These are phyloP conservation scores for Rachycentron canadum DNA, from an alignment of 2,797 vertebrate species.

Conservation along the genomic window DNA sequence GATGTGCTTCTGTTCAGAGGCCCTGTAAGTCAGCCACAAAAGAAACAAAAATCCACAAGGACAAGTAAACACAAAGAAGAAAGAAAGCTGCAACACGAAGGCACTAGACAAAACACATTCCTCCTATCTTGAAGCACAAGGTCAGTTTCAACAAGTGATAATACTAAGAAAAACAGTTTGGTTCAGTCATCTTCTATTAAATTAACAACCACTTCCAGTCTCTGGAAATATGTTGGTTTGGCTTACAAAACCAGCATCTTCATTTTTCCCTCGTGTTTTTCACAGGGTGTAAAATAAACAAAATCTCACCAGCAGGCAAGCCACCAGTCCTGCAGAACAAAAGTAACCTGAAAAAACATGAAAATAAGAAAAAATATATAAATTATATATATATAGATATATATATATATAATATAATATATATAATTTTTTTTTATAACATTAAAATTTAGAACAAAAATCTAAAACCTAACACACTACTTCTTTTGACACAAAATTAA, in stretches of 20 bases:
- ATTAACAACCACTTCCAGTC: conserved; percentile 58
- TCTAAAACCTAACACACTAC: too few species aligned
- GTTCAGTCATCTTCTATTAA: conserved; percentile 51
- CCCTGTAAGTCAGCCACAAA: conserved; percentile 79
- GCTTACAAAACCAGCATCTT: conserved; percentile 23
- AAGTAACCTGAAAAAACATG: conserved; percentile 83
- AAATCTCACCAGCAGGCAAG: conserved; percentile 91
- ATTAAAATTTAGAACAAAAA: too few species aligned
- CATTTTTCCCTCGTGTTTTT: conserved; percentile 8
- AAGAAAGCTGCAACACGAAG: conserved; percentile 53
- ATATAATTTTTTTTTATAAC: neutral
- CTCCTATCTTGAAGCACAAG: conserved; percentile 64
- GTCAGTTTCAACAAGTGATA: conserved; percentile 69
- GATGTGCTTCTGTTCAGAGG: conserved; percentile 80
- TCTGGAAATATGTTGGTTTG: conserved; percentile 32
- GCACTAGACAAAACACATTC: conserved; percentile 63
- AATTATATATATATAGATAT: too few species aligned
- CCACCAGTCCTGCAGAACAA: conserved; percentile 95
- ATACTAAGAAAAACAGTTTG: conserved; percentile 53
- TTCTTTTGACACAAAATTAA: neutral
- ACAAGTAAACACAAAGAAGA: conserved; percentile 76
- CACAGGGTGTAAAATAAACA: conserved; percentile 24
- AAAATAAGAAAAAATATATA: conserved; percentile 35
- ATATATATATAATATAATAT: too few species aligned
- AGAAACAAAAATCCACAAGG: conserved; percentile 77